Conservation (phyloP, 30 jellyfish, hydroid and myxozoan genomes). For the Aurelia aurita region DNA sequence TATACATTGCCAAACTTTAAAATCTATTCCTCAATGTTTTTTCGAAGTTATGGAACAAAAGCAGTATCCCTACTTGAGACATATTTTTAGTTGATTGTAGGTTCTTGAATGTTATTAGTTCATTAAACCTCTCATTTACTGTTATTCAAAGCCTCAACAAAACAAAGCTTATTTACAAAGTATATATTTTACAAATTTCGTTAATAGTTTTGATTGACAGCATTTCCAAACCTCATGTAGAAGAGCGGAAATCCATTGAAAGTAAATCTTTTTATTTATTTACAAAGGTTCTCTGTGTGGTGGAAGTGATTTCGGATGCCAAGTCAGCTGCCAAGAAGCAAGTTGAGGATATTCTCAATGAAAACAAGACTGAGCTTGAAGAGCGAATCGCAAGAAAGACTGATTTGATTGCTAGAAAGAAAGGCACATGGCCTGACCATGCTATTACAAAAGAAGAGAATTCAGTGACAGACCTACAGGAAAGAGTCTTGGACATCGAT, state of each 20-base stretch:
- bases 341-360: not conserved
- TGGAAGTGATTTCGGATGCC: not conserved
- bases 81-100: no score
- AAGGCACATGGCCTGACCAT: not conserved
- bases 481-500: slow-evolving; percentile 1
- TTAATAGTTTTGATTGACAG: not conserved
- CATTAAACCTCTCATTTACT: no score
- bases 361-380: not conserved
- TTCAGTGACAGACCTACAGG: not conserved
- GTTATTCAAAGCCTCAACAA: no score
- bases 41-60: no score
- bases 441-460: not conserved
- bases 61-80: no score
- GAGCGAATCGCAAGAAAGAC: not conserved
- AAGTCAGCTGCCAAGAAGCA: not conserved
- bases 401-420: not conserved
- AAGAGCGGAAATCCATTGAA: not conserved
- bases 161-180: no score
- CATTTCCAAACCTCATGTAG: not conserved
- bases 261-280: no score
- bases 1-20: no score
- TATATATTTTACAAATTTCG: no score
- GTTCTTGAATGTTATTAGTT: no score
- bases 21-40: no score
- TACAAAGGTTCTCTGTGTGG: slow-evolving; percentile 2